Evolutionary conservation across 2,888 invertebrate species (phyloP).

Genomic region (Unio delphinus): DNA sequence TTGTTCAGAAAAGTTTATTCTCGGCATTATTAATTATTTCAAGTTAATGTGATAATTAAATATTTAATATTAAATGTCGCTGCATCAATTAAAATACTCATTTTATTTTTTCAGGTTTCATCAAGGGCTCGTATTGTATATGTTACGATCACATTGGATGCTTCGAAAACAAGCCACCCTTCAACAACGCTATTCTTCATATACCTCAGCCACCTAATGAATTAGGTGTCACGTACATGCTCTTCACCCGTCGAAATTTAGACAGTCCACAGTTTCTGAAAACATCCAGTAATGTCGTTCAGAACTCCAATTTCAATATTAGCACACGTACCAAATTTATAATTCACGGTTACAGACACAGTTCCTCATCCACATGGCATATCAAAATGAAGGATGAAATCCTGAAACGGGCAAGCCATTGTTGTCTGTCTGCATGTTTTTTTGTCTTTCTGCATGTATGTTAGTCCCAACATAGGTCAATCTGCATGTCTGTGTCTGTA

Average conservation of each 20-base stretch:
- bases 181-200: slow-evolving; percentile 18
- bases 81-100: no score
- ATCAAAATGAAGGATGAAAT: slow-evolving; percentile 34
- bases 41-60: no score
- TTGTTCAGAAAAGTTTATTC: no score
- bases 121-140: no score
- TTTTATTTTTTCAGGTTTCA: no score
- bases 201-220: slow-evolving; percentile 36
- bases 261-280: slow-evolving; percentile 10
- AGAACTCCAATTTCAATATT: slow-evolving; percentile 20
- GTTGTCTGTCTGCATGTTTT: no score
- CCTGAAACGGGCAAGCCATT: slow-evolving; percentile 24
- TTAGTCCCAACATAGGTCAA: no score
- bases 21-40: no score
- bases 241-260: slow-evolving; percentile 73
- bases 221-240: slow-evolving; percentile 84
- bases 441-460: no score
- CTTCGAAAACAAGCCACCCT: slow-evolving; percentile 24
- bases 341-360: slow-evolving; percentile 51
- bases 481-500: no score
- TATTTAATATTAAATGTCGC: no score
- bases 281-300: slow-evolving; percentile 1
- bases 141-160: slow-evolving; percentile 18
- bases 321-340: slow-evolving; percentile 36
- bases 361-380: slow-evolving; percentile 32